These are phyloP conservation scores for Aphodius granarius DNA, from an alignment of 2,888 invertebrate genomes.

Conservation along the genomic window DNA sequence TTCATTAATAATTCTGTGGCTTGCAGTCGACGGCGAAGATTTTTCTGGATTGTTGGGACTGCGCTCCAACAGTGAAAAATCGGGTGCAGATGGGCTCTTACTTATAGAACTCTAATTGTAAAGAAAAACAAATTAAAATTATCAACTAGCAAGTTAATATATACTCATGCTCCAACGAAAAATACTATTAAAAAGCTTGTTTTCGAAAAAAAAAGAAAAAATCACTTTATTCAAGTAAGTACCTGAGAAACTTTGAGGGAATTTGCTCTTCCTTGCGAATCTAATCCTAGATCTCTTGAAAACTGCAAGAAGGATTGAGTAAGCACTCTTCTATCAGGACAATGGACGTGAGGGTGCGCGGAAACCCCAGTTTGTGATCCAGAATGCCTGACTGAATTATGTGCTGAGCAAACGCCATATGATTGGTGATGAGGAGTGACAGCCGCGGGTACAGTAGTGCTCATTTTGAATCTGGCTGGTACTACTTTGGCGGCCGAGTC, in stretches of 20 bases:
- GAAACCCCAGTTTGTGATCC: conserved; percentile 45
- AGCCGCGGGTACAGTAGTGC: conserved; percentile 34
- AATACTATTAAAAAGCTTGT: conserved; percentile 2
- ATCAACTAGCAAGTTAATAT: background rate
- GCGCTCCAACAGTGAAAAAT: conserved; percentile 53
- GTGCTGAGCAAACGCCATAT: conserved; percentile 36
- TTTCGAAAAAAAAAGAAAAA: background rate
- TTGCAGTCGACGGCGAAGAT: conserved; percentile 26
- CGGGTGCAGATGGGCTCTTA: conserved; percentile 64
- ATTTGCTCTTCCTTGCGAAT: conserved; percentile 38
- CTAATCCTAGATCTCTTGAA: conserved; percentile 53
- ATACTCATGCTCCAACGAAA: background rate
- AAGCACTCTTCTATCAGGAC: conserved; percentile 35
- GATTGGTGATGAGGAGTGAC: conserved; percentile 22
- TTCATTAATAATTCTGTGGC: conserved; percentile 25
- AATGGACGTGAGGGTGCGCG: conserved; percentile 26
- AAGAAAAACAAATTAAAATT: conserved; percentile 1
- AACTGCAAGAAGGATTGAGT: conserved; percentile 58
- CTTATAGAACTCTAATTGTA: conserved; percentile 48
- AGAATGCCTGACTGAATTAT: conserved; percentile 48
- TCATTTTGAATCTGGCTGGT: conserved; percentile 68
- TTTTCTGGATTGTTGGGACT: conserved; percentile 40
- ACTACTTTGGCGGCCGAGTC: conserved; percentile 93
- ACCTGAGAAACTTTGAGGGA: conserved; percentile 47
- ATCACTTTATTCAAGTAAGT: background rate